These are phyloP conservation scores for Archilochus colubris DNA, from an alignment of 2,113 vertebrate species.

Conservation along the genomic window DNA sequence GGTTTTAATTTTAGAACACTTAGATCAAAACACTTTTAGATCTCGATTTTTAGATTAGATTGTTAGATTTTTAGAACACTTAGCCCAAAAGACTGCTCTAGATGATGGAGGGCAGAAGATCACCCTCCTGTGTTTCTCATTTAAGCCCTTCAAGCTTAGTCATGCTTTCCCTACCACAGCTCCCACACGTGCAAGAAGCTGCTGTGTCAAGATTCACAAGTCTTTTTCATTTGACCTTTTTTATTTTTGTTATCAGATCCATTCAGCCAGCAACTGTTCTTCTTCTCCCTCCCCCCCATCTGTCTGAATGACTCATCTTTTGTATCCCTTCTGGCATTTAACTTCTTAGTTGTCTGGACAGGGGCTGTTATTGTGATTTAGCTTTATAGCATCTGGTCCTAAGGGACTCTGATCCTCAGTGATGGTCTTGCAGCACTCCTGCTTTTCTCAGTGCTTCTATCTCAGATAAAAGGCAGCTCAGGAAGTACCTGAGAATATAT, in stretches of 20 bases:
- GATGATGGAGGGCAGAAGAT: neutral
- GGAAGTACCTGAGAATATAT: neutral
- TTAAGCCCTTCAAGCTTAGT: neutral
- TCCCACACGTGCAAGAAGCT: neutral
- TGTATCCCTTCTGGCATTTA: neutral
- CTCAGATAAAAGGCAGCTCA: neutral
- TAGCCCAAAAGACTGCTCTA: neutral
- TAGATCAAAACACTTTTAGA: too few species aligned
- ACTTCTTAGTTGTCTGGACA: neutral
- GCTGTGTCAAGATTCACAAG: neutral
- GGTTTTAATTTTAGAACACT: neutral
- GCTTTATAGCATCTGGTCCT: neutral
- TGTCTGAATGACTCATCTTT: conserved; percentile 17
- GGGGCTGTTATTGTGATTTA: conserved; percentile 5
- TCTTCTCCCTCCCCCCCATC: neutral
- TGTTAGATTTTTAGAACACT: neutral
- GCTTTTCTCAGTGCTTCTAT: neutral
- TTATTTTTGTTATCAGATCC: neutral
- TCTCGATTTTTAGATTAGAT: too few species aligned
- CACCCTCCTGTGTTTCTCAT: neutral
- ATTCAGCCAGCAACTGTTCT: neutral
- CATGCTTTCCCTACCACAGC: neutral
- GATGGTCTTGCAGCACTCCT: neutral
- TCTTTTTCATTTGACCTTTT: neutral
- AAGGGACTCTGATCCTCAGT: neutral